phyloP scores from a whole-genome alignment of 92 coral and sea anemone species.

The Palythoa grandiflora region DNA sequence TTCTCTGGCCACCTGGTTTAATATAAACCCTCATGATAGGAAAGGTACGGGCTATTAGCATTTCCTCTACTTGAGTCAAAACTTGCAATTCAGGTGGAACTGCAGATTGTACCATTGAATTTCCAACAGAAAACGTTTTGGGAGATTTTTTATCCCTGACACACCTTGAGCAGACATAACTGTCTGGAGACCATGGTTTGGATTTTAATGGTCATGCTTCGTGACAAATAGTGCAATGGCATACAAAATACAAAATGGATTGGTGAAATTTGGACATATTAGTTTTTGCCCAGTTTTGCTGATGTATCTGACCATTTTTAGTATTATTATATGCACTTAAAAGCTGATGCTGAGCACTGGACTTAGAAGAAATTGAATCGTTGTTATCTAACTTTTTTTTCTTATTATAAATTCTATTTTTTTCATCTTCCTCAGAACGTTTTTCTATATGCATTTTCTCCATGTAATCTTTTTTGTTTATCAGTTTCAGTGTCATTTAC shows the following conservation, averaged over 20 bases:
- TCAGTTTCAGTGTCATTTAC: conserved; percentile 38
- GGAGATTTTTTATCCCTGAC: conserved; percentile 55
- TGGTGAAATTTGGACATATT: conserved; percentile 13
- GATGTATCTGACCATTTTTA: conserved; percentile 6
- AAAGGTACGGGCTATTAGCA: conserved; percentile 53
- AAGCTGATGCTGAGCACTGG: conserved; percentile 22
- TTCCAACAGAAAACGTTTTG: conserved; percentile 48
- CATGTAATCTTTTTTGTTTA: conserved; percentile 43
- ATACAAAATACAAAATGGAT: neutral
- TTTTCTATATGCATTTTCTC: conserved; percentile 18
- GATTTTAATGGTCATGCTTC: conserved; percentile 36
- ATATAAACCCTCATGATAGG: conserved; percentile 62
- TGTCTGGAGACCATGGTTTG: conserved; percentile 52
- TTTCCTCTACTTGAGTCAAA: conserved; percentile 43
- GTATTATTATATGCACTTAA: conserved; percentile 11
- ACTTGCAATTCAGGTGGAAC: conserved; percentile 55
- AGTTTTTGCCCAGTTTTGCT: conserved; percentile 17
- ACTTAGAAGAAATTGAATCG: conserved; percentile 53
- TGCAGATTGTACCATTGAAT: conserved; percentile 53
- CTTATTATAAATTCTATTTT: conserved; percentile 16
- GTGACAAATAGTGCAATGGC: neutral
- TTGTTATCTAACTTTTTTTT: conserved; percentile 29
- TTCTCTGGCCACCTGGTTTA: conserved; percentile 60
- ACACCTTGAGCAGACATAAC: conserved; percentile 51
- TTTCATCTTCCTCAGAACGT: conserved; percentile 39